Conservation (phyloP, 2,888 invertebrate genomes). For the Autographa gamma region DNA sequence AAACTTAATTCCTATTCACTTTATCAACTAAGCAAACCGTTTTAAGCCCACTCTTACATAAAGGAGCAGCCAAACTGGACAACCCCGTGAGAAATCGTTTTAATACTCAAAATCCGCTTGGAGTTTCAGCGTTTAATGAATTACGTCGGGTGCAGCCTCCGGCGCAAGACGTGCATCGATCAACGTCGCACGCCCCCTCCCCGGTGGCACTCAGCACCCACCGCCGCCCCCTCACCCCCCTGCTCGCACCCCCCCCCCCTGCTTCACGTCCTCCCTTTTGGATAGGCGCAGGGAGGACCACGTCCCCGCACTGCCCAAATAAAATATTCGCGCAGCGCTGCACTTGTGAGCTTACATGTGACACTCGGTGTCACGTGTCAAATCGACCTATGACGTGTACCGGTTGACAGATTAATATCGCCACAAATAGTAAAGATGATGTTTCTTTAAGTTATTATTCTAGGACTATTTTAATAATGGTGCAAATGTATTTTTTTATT, state of each 20-base stretch:
- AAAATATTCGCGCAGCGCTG: constrained; percentile 83
- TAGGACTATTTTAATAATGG: not conserved
- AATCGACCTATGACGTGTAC: constrained; percentile 54
- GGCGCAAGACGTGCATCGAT: constrained; percentile 91
- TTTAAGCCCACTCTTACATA: constrained; percentile 66
- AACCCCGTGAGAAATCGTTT: constrained; percentile 88
- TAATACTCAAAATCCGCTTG: constrained; percentile 88
- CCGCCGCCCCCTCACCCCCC: constrained; percentile 59
- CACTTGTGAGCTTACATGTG: constrained; percentile 79
- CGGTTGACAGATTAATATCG: constrained; percentile 17
- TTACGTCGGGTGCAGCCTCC: constrained; percentile 89
- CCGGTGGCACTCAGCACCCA: constrained; percentile 60
- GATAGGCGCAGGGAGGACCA: constrained; percentile 80
- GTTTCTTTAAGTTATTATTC: not conserved
- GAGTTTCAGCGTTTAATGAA: constrained; percentile 89
- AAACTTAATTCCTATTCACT: constrained; percentile 79
- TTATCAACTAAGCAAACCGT: constrained; percentile 76
- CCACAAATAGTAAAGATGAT: not conserved
- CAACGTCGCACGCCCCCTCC: constrained; percentile 86
- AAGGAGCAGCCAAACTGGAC: constrained; percentile 81
- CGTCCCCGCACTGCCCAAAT: constrained; percentile 85
- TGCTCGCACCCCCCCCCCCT: constrained; percentile 40
- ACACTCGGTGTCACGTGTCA: constrained; percentile 75
- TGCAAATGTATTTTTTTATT: not conserved
- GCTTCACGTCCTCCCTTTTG: constrained; percentile 41